phyloP scores from a whole-genome alignment of 2,797 vertebrate genomes.

The Masticophis lateralis region DNA sequence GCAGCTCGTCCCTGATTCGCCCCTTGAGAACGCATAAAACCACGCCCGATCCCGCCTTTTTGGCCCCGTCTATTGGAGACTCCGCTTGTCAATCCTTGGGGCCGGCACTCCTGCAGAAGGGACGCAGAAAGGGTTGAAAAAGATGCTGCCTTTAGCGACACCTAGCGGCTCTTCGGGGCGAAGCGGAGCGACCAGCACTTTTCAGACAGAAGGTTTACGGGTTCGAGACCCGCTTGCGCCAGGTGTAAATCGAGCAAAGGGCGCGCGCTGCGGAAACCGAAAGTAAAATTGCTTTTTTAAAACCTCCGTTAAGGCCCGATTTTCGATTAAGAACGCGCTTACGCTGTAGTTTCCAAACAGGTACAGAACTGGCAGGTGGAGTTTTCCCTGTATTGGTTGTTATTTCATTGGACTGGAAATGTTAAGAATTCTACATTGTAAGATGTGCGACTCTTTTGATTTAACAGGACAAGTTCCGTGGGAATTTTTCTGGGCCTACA shows the following conservation, averaged over 20 bases:
- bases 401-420: neutral
- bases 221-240: neutral
- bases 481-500: neutral
- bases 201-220: neutral
- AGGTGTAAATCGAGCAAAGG: neutral
- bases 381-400: neutral
- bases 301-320: neutral
- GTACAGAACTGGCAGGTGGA: neutral
- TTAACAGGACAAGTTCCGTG: neutral
- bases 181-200: neutral
- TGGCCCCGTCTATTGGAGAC: neutral
- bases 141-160: neutral
- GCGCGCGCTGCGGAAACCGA: neutral
- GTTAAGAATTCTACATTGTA: neutral
- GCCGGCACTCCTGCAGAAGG: neutral
- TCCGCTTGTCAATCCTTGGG: neutral
- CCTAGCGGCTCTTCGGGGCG: neutral
- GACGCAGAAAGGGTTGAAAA: neutral
- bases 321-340: neutral
- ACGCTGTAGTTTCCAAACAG: neutral
- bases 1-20: neutral
- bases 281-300: neutral
- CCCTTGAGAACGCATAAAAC: rapidly evolving
- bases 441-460: neutral
- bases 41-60: neutral